Evolutionary conservation across 2,888 invertebrate genomes (phyloP).

Genomic region (Gibbula magus): DNA sequence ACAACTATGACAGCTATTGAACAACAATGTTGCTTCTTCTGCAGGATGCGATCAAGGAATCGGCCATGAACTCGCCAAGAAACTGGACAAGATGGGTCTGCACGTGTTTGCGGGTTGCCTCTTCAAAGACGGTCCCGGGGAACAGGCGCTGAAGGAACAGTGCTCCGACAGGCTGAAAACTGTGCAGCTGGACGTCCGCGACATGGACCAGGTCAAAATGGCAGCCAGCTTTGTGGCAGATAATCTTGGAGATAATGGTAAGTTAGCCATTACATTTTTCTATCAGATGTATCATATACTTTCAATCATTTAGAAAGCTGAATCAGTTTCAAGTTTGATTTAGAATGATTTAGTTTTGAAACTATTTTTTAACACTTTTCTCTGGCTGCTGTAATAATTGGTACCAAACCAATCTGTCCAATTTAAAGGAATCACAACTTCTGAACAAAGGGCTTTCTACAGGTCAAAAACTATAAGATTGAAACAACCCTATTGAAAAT

Average conservation of each 20-base stretch:
- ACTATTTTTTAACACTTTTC: too few species aligned
- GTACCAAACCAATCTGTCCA: too few species aligned
- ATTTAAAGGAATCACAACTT: too few species aligned
- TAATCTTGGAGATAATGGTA: slow-evolving; percentile 51
- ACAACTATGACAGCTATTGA: too few species aligned
- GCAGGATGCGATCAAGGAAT: slow-evolving; percentile 70
- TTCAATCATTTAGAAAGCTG: too few species aligned
- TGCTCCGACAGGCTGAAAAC: slow-evolving; percentile 55
- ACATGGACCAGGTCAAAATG: slow-evolving; percentile 46
- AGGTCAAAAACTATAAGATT: too few species aligned
- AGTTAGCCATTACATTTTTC: not conserved
- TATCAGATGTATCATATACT: not conserved
- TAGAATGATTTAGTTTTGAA: too few species aligned
- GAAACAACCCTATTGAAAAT: too few species aligned
- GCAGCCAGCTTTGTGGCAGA: slow-evolving; percentile 49
- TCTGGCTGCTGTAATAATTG: too few species aligned
- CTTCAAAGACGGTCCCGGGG: slow-evolving; percentile 51
- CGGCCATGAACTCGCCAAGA: slow-evolving; percentile 60
- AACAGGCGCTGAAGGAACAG: slow-evolving; percentile 38
- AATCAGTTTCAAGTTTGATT: too few species aligned
- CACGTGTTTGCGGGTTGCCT: slow-evolving; percentile 68
- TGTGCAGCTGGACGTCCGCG: slow-evolving; percentile 64
- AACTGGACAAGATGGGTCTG: slow-evolving; percentile 60
- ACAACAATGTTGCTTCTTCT: too few species aligned
- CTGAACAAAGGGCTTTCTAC: too few species aligned